Evolutionary conservation across 1,140 invertebrate genomes (phyloP).

Genomic region (Littorina saxatilis): DNA sequence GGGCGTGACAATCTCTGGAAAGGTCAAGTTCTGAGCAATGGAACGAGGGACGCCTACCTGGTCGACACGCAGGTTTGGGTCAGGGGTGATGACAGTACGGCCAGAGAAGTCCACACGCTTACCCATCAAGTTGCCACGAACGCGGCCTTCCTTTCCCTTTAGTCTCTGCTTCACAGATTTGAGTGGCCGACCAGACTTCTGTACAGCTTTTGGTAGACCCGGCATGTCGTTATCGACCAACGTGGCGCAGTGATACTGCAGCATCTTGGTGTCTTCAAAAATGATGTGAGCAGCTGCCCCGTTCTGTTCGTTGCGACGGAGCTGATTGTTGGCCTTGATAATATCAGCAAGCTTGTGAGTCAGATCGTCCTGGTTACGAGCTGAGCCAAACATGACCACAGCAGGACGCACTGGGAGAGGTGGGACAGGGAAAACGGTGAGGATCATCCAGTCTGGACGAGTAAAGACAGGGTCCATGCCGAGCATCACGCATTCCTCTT

Average conservation of each 20-base stretch:
- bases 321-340: constrained; percentile 98
- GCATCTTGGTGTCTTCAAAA: constrained; percentile 96
- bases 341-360: constrained; percentile 99
- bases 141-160: constrained; percentile 96
- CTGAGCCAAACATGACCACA: constrained; percentile 99
- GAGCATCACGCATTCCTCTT: constrained; percentile 96
- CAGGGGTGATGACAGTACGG: constrained; percentile 99
- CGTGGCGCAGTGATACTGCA: constrained; percentile 99
- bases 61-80: constrained; percentile 98
- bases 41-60: constrained; percentile 97
- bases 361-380: constrained; percentile 98
- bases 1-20: constrained; percentile 99
- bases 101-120: constrained; percentile 99
- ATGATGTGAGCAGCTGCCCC: constrained; percentile 98
- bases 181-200: constrained; percentile 98
- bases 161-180: constrained; percentile 94
- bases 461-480: constrained; percentile 98
- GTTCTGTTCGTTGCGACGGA: constrained; percentile 93
- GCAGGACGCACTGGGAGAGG: constrained; percentile 94
- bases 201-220: constrained; percentile 95
- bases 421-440: constrained; percentile 97
- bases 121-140: constrained; percentile 99
- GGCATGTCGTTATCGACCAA: constrained; percentile 99
- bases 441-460: constrained; percentile 99
- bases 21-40: constrained; percentile 99